Percentiles rank a stretch among this genome's conserved stretches.
Conservation (phyloP, 2,113 vertebrate species). For the Pycnonotus jocosus region DNA sequence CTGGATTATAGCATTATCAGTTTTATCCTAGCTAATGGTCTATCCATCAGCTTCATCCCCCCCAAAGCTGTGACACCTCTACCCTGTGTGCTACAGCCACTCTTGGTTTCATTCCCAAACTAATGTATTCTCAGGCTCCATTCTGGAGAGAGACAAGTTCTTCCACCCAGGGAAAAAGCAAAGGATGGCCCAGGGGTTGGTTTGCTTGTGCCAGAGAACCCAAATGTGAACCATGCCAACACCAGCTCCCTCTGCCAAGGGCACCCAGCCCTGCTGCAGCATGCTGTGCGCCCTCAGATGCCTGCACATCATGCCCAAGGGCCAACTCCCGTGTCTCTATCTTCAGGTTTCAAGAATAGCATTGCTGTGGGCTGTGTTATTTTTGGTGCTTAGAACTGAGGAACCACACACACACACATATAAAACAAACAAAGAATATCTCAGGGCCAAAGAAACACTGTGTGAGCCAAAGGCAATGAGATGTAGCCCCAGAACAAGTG, state of each 20-base stretch:
- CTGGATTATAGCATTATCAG: not conserved
- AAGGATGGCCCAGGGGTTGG: not conserved
- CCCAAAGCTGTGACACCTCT: not conserved
- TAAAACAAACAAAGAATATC: not conserved
- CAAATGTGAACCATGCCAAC: not conserved
- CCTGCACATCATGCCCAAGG: not conserved
- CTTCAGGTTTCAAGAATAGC: constrained; percentile 17
- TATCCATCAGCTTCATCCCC: not conserved
- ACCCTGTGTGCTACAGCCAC: not conserved
- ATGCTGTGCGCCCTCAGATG: not conserved
- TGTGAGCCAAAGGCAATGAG: not conserved
- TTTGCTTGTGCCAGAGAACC: not conserved
- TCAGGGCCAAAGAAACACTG: not conserved
- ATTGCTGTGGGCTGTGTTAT: constrained; percentile 23
- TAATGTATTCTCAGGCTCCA: not conserved
- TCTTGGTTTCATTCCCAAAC: not conserved
- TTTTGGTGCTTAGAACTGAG: not conserved
- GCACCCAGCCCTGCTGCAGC: not conserved
- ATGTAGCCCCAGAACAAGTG: not conserved
- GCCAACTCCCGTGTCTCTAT: not conserved
- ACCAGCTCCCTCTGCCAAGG: not conserved
- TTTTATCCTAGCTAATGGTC: not conserved
- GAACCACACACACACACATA: constrained; percentile 16
- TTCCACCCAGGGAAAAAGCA: not conserved
- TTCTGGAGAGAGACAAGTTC: not conserved